Evolutionary conservation across 2,797 vertebrate species (phyloP).

Genomic region (Balearica regulorum): DNA sequence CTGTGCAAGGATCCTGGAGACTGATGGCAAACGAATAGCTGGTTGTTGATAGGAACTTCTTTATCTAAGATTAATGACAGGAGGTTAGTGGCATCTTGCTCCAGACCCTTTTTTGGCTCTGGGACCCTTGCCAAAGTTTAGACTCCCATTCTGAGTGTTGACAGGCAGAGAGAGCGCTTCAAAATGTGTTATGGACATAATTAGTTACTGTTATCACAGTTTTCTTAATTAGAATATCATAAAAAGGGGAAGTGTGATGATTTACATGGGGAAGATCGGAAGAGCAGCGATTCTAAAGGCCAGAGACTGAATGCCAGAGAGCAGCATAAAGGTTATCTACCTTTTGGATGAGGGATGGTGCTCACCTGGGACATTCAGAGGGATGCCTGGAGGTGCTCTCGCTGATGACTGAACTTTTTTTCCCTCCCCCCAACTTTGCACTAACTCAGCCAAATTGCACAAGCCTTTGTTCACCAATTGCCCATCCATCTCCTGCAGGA

Average conservation of each 20-base stretch:
- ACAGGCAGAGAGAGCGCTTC: slow-evolving; percentile 46
- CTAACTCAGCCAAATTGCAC: background rate
- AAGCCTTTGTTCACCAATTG: slow-evolving; percentile 1
- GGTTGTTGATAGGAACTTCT: slow-evolving; percentile 24
- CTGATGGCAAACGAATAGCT: background rate
- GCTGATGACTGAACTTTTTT: background rate
- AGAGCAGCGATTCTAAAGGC: slow-evolving; percentile 60
- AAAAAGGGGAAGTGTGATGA: slow-evolving; percentile 53
- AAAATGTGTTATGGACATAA: slow-evolving; percentile 59
- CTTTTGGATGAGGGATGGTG: slow-evolving; percentile 37
- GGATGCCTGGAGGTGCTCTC: background rate
- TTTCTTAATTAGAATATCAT: slow-evolving; percentile 69
- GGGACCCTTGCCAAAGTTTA: slow-evolving; percentile 35
- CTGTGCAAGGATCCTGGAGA: background rate
- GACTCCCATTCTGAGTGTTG: slow-evolving; percentile 38
- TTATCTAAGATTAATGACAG: slow-evolving; percentile 31
- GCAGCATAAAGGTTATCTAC: slow-evolving; percentile 55
- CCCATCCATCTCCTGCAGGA: slow-evolving; percentile 2
- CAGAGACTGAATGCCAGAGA: slow-evolving; percentile 34
- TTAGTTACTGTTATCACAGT: slow-evolving; percentile 59
- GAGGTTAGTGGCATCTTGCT: slow-evolving; percentile 33
- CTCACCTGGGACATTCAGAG: slow-evolving; percentile 11
- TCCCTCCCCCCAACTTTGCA: background rate
- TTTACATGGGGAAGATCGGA: slow-evolving; percentile 60
- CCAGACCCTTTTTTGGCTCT: slow-evolving; percentile 28